These are phyloP conservation scores for Heliconius ethilla DNA, from an alignment of 2,888 invertebrate species.

Conservation along the genomic window DNA sequence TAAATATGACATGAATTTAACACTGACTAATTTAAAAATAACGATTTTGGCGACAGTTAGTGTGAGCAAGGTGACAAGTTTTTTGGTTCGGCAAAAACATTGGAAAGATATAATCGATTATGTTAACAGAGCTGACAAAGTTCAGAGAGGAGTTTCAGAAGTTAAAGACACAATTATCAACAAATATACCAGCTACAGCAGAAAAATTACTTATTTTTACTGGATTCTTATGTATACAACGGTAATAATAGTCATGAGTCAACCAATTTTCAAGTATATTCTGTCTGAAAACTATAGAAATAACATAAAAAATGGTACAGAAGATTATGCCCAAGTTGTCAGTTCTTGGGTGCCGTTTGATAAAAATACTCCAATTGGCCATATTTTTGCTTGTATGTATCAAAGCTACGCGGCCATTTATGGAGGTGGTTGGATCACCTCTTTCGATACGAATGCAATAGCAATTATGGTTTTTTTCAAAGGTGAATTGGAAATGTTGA, in stretches of 20 bases:
- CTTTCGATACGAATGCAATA: constrained; percentile 70
- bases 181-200: constrained; percentile 61
- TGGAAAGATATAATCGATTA: constrained; percentile 68
- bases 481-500: constrained; percentile 64
- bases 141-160: constrained; percentile 54
- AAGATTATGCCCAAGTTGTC: constrained; percentile 63
- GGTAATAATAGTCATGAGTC: constrained; percentile 60
- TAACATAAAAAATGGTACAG: constrained; percentile 60
- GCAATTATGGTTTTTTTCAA: constrained; percentile 74
- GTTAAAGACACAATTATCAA: constrained; percentile 54
- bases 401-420: constrained; percentile 70
- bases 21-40: constrained; percentile 70
- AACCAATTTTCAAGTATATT: constrained; percentile 63
- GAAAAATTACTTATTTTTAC: constrained; percentile 67
- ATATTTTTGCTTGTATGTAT: constrained; percentile 58
- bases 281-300: constrained; percentile 58
- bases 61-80: constrained; percentile 63
- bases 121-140: constrained; percentile 61
- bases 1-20: constrained; percentile 62
- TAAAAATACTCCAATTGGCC: constrained; percentile 60
- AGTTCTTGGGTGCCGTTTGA: constrained; percentile 75
- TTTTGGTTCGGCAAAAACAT: constrained; percentile 62
- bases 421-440: constrained; percentile 73
- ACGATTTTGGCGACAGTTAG: constrained; percentile 69
- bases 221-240: constrained; percentile 71